These are phyloP conservation scores for Hippocampus guttulatus DNA, from an alignment of 2,113 vertebrate genomes.

Conservation along the genomic window DNA sequence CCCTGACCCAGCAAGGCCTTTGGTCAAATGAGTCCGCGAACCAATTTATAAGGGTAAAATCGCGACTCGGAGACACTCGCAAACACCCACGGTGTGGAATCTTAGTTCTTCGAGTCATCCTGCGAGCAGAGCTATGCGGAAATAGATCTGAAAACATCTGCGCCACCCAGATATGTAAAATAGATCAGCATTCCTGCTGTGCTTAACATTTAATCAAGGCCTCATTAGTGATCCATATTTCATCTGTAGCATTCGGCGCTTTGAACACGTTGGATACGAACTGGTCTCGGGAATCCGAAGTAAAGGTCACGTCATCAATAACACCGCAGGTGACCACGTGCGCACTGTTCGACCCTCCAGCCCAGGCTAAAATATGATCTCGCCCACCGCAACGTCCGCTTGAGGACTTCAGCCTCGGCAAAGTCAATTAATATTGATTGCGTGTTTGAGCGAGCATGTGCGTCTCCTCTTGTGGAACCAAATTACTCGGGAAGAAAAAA, in stretches of 20 bases:
- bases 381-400: constrained; percentile 48
- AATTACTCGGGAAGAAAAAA: constrained; percentile 61
- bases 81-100: not conserved
- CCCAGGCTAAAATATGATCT: constrained; percentile 60
- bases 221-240: constrained; percentile 45
- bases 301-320: constrained; percentile 42
- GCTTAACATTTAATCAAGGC: constrained; percentile 41
- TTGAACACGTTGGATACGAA: constrained; percentile 17
- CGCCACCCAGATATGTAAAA: constrained; percentile 8
- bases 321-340: constrained; percentile 32
- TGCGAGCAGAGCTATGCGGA: not conserved
- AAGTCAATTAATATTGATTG: constrained; percentile 72
- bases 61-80: too few species aligned
- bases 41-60: too few species aligned
- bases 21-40: too few species aligned
- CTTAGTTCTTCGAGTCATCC: not conserved
- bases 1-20: too few species aligned
- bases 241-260: constrained; percentile 11
- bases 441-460: constrained; percentile 62
- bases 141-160: not conserved
- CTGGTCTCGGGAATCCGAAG: not conserved
- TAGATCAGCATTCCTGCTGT: constrained; percentile 18
- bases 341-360: constrained; percentile 38
- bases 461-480: constrained; percentile 67
- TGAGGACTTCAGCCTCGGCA: constrained; percentile 30